Conservation (phyloP, 2,888 invertebrate species). For the Nemoura dubitans region DNA sequence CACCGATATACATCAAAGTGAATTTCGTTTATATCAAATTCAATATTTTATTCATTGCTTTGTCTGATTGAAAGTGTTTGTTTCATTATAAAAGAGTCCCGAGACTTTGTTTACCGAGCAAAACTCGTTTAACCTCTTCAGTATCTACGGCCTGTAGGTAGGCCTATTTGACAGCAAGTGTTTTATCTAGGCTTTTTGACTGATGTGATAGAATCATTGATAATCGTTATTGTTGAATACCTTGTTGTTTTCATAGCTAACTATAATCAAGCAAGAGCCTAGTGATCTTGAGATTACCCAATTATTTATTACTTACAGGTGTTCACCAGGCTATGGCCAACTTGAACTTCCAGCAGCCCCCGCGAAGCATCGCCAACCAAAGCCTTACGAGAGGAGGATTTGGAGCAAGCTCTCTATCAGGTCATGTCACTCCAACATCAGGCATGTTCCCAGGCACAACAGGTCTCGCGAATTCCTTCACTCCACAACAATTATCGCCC, state of each 20-base stretch:
- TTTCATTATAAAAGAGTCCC: background rate
- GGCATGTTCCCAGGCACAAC: slow-evolving; percentile 68
- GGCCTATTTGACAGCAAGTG: slow-evolving; percentile 12
- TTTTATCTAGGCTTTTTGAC: background rate
- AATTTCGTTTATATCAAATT: background rate
- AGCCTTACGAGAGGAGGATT: slow-evolving; percentile 72
- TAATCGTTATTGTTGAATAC: background rate
- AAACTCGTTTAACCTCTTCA: background rate
- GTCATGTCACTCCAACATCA: slow-evolving; percentile 79
- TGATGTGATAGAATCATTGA: background rate
- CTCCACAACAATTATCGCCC: slow-evolving; percentile 58
- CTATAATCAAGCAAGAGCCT: background rate
- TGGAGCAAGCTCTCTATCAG: slow-evolving; percentile 73
- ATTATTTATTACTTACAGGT: slow-evolving; percentile 30
- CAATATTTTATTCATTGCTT: background rate
- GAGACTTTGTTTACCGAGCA: background rate
- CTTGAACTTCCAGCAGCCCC: slow-evolving; percentile 89
- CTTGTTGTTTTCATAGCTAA: background rate
- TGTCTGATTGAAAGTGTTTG: background rate
- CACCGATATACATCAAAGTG: background rate
- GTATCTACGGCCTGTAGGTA: background rate
- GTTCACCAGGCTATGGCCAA: slow-evolving; percentile 83
- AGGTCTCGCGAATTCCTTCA: slow-evolving; percentile 56
- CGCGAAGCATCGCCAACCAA: slow-evolving; percentile 85
- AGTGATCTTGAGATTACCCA: background rate